Conservation (phyloP, 1,140 invertebrate genomes). For the Tribolium castaneum region DNA sequence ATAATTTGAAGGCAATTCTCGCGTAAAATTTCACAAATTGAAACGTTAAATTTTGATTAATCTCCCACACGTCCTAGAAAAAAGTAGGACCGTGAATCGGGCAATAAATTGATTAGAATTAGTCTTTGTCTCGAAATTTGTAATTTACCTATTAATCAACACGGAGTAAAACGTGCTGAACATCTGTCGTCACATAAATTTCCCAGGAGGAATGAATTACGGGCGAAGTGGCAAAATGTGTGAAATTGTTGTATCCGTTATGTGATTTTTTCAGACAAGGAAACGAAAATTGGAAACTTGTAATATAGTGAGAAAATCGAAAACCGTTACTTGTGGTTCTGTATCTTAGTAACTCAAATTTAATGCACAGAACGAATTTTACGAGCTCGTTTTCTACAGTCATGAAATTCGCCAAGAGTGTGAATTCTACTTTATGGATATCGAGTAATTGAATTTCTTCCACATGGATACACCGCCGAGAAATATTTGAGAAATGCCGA, state of each 20-base stretch:
- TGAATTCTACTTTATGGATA: not conserved
- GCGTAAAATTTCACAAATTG: not conserved
- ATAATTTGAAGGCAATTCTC: not conserved
- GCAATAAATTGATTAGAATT: slow-evolving; percentile 3
- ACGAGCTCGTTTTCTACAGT: not conserved
- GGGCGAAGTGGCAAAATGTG: not conserved
- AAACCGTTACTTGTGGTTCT: not conserved
- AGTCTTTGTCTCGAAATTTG: not conserved
- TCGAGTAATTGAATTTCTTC: not conserved
- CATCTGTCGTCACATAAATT: slow-evolving; percentile 27
- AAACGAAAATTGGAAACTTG: not conserved
- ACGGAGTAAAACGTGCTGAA: slow-evolving; percentile 17
- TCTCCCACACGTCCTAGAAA: not conserved
- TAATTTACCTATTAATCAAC: slow-evolving; percentile 11
- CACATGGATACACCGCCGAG: not conserved
- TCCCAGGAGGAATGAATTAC: slow-evolving; percentile 6
- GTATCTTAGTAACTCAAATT: not conserved
- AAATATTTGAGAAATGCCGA: not conserved
- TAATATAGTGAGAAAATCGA: not conserved
- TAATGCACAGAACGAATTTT: not conserved
- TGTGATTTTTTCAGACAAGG: not conserved
- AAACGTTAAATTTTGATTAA: slow-evolving; percentile 26
- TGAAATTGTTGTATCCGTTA: not conserved
- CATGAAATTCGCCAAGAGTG: not conserved
- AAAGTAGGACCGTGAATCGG: not conserved